Conservation (phyloP, 2,888 invertebrate species). For the Suillia variegata region DNA sequence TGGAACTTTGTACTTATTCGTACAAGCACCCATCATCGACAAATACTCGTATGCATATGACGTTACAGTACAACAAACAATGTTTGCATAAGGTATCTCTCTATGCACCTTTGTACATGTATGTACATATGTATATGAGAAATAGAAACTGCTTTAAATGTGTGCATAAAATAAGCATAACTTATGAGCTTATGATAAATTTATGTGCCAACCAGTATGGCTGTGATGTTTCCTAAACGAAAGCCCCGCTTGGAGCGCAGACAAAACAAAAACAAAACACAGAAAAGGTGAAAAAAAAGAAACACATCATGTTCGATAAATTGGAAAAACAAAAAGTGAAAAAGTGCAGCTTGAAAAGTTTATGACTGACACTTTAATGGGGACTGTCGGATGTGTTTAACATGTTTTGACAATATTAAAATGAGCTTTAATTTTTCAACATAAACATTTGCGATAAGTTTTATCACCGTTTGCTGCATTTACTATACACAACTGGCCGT, state of each 20-base stretch:
- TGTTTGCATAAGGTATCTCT: too few relatives aligned
- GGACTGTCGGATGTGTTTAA: constrained; percentile 31
- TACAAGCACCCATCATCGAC: too few relatives aligned
- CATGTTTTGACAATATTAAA: constrained; percentile 28
- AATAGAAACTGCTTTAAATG: too few relatives aligned
- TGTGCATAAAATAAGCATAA: constrained; percentile 2
- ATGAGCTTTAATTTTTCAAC: constrained; percentile 28
- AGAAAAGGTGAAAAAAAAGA: too few relatives aligned
- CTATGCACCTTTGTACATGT: constrained; percentile 9
- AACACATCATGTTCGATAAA: too few relatives aligned
- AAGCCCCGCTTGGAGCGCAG: too few relatives aligned
- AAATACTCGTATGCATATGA: too few relatives aligned
- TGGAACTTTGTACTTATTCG: too few relatives aligned
- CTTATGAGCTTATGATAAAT: not conserved
- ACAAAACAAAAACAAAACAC: too few relatives aligned
- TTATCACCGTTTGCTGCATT: constrained; percentile 5
- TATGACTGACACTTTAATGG: constrained; percentile 31
- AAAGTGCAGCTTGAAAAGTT: constrained; percentile 24
- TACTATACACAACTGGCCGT: constrained; percentile 1
- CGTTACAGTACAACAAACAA: constrained; percentile 9
- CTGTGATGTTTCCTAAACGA: constrained; percentile 27
- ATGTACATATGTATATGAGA: constrained; percentile 14
- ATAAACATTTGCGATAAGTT: constrained; percentile 8
- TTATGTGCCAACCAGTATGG: constrained; percentile 16
- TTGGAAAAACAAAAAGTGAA: too few relatives aligned